Base-by-base conservation (phyloP, 1,140 invertebrate species). In the Dufourea novaeangliae region DNA sequence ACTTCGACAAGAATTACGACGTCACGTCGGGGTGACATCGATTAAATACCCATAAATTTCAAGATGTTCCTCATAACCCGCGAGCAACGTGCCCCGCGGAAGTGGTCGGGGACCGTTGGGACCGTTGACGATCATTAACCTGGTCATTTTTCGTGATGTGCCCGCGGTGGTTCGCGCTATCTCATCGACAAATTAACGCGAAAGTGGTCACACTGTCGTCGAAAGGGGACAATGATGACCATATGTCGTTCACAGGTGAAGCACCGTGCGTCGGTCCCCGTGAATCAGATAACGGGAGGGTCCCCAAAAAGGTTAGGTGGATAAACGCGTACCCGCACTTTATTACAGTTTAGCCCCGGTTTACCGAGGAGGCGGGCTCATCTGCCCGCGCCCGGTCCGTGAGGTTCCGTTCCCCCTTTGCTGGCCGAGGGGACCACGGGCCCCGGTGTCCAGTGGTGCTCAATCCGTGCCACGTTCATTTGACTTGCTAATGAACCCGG, bases 401-500 rank as follows among this genome's bases (percentile, higher is more conserved):
- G 46, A 50, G n/a, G 68, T 83, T 56, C 62, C 37, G 39, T 72
- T 57, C 44, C 22, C 64, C 44, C 22, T 64, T 67, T 46, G 57
- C n/a, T n/a, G 1, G 25, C 56, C 57, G 59, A 54, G 52, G 76
- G 27, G 29, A 39, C 25, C 54, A 11, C 46, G 71, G 67, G 70
- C 22, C 56, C 57, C 39, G 39, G 20, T n/a, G 46, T 50, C 11
- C 86, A 89, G 88, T 81, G 88, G 86, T 85, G 80, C 87, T 88
- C 88, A 89, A 88, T 84, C 79, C 73, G 81, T 63, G 72, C 59
- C 32, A 34, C 50, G 67, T 39, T 59, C 39, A 88, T 89, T 89
- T 89, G 85, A 88, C 87, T 89, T 89, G 88, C 88, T 86, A 88
- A 89, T 89, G 67, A 86, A 79, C 77, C 78, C 29, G 81, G 82